Conservation (phyloP, 1,140 invertebrate genomes). For the Holcopasites calliopsidis region DNA sequence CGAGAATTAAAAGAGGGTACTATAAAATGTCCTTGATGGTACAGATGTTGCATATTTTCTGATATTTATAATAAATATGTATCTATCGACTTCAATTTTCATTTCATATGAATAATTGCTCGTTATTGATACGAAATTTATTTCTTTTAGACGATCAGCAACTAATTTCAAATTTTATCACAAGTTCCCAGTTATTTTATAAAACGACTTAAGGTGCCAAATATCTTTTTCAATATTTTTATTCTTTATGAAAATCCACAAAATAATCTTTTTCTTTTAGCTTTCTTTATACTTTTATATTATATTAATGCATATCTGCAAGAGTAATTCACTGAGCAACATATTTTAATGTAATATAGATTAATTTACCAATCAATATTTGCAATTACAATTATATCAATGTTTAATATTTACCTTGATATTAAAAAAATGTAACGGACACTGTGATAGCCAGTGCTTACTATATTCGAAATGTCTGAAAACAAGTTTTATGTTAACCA, state of each 20-base stretch:
- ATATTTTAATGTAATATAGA: background rate
- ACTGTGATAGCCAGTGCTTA: conserved; percentile 45
- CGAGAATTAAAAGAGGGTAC: background rate
- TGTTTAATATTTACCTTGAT: background rate
- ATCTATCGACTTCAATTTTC: background rate
- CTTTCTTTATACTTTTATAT: background rate
- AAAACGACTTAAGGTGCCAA: conserved; percentile 23
- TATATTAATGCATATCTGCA: background rate
- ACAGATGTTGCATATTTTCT: conserved; percentile 31
- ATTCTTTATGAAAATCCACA: background rate
- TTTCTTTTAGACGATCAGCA: background rate
- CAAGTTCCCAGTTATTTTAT: conserved; percentile 25
- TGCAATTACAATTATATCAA: too few species aligned
- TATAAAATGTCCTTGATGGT: conserved; percentile 7
- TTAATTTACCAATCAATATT: too few species aligned
- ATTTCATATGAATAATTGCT: background rate
- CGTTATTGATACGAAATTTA: background rate
- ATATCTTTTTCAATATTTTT: background rate
- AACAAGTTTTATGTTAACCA: conserved; percentile 5
- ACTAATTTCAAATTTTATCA: conserved; percentile 5
- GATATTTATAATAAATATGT: conserved; percentile 1
- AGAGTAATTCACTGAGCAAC: background rate
- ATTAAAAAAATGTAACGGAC: conserved; percentile 26
- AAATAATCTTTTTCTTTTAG: background rate
- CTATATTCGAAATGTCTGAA: conserved; percentile 9